Conservation (phyloP, 2,888 invertebrate species). For the Sylvicola cinctus region DNA sequence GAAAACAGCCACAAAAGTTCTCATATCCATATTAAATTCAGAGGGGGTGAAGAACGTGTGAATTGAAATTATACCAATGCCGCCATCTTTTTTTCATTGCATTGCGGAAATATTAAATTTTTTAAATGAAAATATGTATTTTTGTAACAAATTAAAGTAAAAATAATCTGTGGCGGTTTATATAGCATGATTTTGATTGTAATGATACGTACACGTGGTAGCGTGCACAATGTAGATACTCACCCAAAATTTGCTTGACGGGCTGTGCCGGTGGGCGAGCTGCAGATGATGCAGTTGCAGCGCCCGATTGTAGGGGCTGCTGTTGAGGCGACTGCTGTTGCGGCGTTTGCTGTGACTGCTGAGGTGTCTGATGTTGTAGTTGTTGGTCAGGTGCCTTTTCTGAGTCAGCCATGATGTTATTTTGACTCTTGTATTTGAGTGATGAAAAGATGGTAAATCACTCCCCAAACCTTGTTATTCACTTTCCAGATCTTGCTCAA, state of each 20-base stretch:
- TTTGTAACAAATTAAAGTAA: too few relatives aligned
- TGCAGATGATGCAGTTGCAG: conserved; percentile 13
- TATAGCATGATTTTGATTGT: too few relatives aligned
- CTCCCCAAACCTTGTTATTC: conserved; percentile 55
- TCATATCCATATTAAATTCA: too few relatives aligned
- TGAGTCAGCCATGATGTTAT: conserved; percentile 89
- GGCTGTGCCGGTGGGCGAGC: conserved; percentile 21
- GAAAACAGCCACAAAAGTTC: too few relatives aligned
- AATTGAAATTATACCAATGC: too few relatives aligned
- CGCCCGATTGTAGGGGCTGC: conserved; percentile 15
- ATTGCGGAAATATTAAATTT: too few relatives aligned
- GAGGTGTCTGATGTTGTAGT: conserved; percentile 2
- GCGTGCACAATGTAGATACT: conserved; percentile 17
- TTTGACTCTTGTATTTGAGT: conserved; percentile 40
- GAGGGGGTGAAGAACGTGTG: too few relatives aligned
- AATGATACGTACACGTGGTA: too few relatives aligned
- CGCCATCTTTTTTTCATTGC: too few relatives aligned
- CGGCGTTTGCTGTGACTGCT: conserved; percentile 32
- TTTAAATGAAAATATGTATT: too few relatives aligned
- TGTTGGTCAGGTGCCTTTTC: conserved; percentile 58
- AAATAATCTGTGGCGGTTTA: too few relatives aligned
- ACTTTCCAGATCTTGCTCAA: conserved; percentile 35
- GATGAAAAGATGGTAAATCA: conserved; percentile 47
- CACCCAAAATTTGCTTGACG: conserved; percentile 69
- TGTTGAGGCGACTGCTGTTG: conserved; percentile 19